These are phyloP conservation scores for Arctia plantaginis DNA, from an alignment of 2,888 invertebrate species.

Conservation along the genomic window DNA sequence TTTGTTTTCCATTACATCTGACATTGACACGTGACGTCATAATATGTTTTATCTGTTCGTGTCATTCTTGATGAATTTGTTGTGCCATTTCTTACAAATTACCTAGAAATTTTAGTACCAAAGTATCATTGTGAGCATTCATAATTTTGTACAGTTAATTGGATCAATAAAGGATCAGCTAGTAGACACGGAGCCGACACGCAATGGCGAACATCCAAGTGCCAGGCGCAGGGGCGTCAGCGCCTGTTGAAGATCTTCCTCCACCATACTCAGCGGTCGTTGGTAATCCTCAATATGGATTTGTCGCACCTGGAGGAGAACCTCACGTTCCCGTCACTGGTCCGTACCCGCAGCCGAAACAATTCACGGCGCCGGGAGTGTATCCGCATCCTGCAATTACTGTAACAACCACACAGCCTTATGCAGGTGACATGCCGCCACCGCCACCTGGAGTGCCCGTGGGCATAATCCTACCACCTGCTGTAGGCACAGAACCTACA, in stretches of 20 bases:
- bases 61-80: conserved; percentile 23
- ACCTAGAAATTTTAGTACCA: conserved; percentile 35
- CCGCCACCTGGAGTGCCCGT: conserved; percentile 68
- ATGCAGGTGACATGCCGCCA: conserved; percentile 54
- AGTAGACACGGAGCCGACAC: conserved; percentile 11
- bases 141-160: conserved; percentile 9
- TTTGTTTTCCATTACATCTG: conserved; percentile 24
- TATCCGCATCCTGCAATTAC: conserved; percentile 75
- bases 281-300: conserved; percentile 78
- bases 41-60: conserved; percentile 36
- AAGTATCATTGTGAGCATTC: conserved; percentile 8
- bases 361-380: conserved; percentile 76
- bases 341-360: conserved; percentile 67
- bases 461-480: conserved; percentile 74
- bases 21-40: conserved; percentile 56
- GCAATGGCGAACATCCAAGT: conserved; percentile 69
- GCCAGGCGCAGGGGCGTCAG: conserved; percentile 61
- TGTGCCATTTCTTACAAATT: conserved; percentile 34
- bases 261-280: conserved; percentile 82
- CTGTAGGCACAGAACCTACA: conserved; percentile 79
- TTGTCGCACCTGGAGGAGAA: conserved; percentile 58
- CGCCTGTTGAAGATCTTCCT: conserved; percentile 75
- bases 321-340: conserved; percentile 41
- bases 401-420: conserved; percentile 68
- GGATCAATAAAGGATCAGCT: conserved; percentile 1